phyloP scores from a whole-genome alignment of 2,888 invertebrate species.

The Incurvaria masculella region DNA sequence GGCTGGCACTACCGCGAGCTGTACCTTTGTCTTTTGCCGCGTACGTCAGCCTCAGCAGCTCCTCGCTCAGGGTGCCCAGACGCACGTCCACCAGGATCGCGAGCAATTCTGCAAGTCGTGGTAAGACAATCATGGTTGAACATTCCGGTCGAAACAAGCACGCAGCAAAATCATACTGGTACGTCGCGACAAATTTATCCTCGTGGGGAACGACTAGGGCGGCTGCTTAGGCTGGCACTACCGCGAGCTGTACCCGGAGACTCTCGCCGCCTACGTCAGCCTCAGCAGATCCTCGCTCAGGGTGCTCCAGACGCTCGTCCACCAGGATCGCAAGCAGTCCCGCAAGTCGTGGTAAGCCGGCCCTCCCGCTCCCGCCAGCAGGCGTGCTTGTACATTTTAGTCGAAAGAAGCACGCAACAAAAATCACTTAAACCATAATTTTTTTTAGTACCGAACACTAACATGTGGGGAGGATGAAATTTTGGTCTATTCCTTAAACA shows the following conservation, averaged over 20 bases:
- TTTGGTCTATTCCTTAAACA: too few species aligned
- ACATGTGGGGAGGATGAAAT: too few species aligned
- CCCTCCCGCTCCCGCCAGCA: too few species aligned
- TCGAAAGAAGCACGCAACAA: too few species aligned
- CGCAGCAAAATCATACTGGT: constrained; percentile 19
- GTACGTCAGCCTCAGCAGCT: constrained; percentile 53
- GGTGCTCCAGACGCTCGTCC: constrained; percentile 38
- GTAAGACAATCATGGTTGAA: too few species aligned
- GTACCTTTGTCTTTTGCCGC: constrained; percentile 46
- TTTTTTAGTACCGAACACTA: too few species aligned
- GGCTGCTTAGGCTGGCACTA: constrained; percentile 56
- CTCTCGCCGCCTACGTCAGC: constrained; percentile 50
- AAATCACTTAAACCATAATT: too few species aligned
- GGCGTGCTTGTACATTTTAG: too few species aligned
- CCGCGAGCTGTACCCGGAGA: constrained; percentile 50
- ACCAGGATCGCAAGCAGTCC: constrained; percentile 34
- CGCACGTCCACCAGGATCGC: constrained; percentile 32
- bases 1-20: constrained; percentile 50
- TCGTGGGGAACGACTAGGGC: constrained; percentile 70
- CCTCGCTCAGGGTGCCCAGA: constrained; percentile 40
- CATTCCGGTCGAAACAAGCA: too few species aligned
- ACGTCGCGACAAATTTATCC: constrained; percentile 51
- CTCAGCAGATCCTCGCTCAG: constrained; percentile 51
- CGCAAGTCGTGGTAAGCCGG: constrained; percentile 49
- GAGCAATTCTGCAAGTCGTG: constrained; percentile 45